These are phyloP conservation scores for Eidolon dupreanum DNA, from an alignment of 2,797 vertebrate species.

Conservation along the genomic window DNA sequence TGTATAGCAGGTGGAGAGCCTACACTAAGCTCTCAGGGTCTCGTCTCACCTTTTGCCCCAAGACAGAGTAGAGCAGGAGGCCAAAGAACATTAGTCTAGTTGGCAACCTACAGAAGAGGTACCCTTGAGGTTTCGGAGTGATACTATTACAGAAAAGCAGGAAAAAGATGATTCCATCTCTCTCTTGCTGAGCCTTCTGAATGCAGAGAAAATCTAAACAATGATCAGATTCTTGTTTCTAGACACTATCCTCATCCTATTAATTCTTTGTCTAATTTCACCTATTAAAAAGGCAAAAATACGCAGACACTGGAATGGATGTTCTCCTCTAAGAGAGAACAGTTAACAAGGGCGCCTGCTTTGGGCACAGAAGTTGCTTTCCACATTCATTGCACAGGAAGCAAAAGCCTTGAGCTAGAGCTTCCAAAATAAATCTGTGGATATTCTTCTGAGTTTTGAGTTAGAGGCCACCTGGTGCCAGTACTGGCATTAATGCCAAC, in stretches of 20 bases:
- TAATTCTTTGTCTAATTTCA: neutral
- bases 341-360: neutral
- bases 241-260: neutral
- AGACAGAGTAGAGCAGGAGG: neutral
- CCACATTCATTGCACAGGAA: neutral
- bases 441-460: slow-evolving; percentile 41
- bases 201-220: neutral
- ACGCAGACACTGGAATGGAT: neutral
- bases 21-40: neutral
- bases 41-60: neutral
- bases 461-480: slow-evolving; percentile 5
- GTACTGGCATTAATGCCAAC: neutral
- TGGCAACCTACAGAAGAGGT: neutral
- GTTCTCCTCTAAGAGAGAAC: neutral
- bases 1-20: neutral
- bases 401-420: slow-evolving; percentile 21
- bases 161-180: neutral
- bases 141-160: neutral
- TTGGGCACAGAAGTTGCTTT: neutral
- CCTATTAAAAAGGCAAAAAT: neutral
- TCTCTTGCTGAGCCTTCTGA: neutral
- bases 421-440: slow-evolving; percentile 58
- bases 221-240: neutral
- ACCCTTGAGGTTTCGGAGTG: neutral
- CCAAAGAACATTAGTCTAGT: neutral